Base-by-base conservation (phyloP, 2,113 vertebrate genomes). In the Panthera uncia region DNA sequence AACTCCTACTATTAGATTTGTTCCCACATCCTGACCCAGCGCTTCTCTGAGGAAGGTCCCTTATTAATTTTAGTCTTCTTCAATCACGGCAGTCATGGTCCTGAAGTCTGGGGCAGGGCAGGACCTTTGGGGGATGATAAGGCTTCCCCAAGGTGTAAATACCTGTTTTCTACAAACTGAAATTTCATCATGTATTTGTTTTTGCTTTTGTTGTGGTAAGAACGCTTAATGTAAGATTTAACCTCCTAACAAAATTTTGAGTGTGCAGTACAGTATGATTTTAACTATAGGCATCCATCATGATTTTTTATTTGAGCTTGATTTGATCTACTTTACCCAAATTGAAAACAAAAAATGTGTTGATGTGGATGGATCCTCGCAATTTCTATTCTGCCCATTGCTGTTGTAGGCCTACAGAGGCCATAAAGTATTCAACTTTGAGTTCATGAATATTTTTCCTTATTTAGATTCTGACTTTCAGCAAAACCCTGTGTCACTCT, bases 381-480 rank as follows among this genome's bases (percentile, higher is more conserved):
- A 27, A 9, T 71, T 63, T 57, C 66, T 16, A 0, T 78, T 93
- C 27, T 82, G 63, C 45, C 33, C 15, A 5, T n/a, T 48, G 18
- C 27, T 45, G 8, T 15, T 21, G 4, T 81, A 41, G 89, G 41
- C 80, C 55, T 63, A 3, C 5, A 31, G 36, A 87, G 82, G 38
- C 80, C 61, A 6, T 74, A 48, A 79, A 82, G 36, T 33, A 48
- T 1, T 82, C 84, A 68, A 3, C 74, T 91, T 74, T 1, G 10
- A 84, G 55, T 50, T 52, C 27, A 8, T 87, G 78, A 82, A 6
- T 85, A 27, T 48, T 74, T 81, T 80, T 86, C 48, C 57, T 93
- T 91, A 14, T 57, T 90, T 78, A 76, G 36, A 21, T 36, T 89
- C 86, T 73, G 52, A 80, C 33, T 74, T 21, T 73, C 18, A 73